Conservation (phyloP, 37 sponge, comb jelly and placozoan genomes). For the Amphimedon queenslandica region DNA sequence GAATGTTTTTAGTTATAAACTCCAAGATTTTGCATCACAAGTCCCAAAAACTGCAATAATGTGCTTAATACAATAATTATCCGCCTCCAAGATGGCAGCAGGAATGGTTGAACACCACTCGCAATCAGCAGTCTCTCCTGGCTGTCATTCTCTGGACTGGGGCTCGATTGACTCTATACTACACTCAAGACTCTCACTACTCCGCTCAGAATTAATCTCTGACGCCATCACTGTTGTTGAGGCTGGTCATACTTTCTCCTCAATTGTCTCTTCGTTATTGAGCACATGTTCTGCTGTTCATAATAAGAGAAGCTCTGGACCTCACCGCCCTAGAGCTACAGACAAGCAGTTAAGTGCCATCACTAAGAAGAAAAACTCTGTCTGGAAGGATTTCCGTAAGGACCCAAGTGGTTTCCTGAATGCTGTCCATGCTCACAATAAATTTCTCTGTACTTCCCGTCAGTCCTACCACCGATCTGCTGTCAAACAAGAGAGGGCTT, state of each 20-base stretch:
- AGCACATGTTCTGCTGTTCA: neutral
- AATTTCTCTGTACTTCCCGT: too few relatives aligned
- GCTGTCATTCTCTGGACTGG: neutral
- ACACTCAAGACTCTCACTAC: neutral
- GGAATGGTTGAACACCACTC: neutral
- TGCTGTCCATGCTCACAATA: neutral
- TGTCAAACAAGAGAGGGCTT: too few relatives aligned
- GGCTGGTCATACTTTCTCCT: neutral
- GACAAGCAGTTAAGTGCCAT: too few relatives aligned
- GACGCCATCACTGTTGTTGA: neutral
- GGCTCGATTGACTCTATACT: too few relatives aligned
- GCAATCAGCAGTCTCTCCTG: neutral
- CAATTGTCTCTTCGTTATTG: neutral
- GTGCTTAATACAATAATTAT: too few relatives aligned
- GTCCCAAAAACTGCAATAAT: too few relatives aligned
- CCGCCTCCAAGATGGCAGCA: neutral
- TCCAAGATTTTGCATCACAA: too few relatives aligned
- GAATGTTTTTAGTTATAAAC: too few relatives aligned
- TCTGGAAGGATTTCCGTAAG: neutral
- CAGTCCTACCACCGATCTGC: too few relatives aligned
- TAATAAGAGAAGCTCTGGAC: neutral
- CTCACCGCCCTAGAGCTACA: too few relatives aligned
- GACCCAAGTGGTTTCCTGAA: neutral
- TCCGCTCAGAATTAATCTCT: neutral
- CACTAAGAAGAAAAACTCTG: too few relatives aligned